phyloP scores from a whole-genome alignment of 2,797 vertebrate genomes.

The Varecia variegata region DNA sequence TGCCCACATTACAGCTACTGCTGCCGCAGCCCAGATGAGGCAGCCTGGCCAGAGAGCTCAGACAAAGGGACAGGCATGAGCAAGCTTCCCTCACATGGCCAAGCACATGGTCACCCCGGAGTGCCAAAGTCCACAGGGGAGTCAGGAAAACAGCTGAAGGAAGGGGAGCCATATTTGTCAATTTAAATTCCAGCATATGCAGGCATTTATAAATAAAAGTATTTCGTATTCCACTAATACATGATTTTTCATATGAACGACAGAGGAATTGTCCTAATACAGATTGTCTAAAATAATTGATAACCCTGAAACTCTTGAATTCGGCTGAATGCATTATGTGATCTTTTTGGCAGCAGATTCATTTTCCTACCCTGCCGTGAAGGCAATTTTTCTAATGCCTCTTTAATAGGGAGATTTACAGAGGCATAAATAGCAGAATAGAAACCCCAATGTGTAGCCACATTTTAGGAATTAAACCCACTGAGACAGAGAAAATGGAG shows the following conservation, averaged over 20 bases:
- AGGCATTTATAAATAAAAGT: slow-evolving; percentile 23
- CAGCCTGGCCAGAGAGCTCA: slow-evolving; percentile 4
- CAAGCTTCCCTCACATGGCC: slow-evolving; percentile 53
- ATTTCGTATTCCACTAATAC: not conserved
- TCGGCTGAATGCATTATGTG: not conserved
- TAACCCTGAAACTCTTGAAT: slow-evolving; percentile 21
- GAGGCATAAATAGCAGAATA: slow-evolving; percentile 2
- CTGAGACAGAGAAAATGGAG: not conserved
- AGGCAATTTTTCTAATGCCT: slow-evolving; percentile 57
- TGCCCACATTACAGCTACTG: slow-evolving; percentile 59
- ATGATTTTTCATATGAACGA: slow-evolving; percentile 4
- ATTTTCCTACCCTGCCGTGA: slow-evolving; percentile 67
- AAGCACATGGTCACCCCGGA: not conserved
- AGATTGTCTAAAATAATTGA: slow-evolving; percentile 56
- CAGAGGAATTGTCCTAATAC: slow-evolving; percentile 5
- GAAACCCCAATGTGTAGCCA: slow-evolving; percentile 15
- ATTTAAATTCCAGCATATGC: not conserved
- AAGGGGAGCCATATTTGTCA: not conserved
- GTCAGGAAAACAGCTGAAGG: slow-evolving; percentile 1
- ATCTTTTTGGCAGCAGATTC: slow-evolving; percentile 39
- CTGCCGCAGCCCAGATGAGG: slow-evolving; percentile 44
- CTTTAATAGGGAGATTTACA: slow-evolving; percentile 67
- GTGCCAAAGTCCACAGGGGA: slow-evolving; percentile 30
- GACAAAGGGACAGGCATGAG: slow-evolving; percentile 66
- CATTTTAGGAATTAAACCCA: slow-evolving; percentile 36